Conservation (phyloP, 2,888 invertebrate genomes). For the Blastobasis lacticolella region DNA sequence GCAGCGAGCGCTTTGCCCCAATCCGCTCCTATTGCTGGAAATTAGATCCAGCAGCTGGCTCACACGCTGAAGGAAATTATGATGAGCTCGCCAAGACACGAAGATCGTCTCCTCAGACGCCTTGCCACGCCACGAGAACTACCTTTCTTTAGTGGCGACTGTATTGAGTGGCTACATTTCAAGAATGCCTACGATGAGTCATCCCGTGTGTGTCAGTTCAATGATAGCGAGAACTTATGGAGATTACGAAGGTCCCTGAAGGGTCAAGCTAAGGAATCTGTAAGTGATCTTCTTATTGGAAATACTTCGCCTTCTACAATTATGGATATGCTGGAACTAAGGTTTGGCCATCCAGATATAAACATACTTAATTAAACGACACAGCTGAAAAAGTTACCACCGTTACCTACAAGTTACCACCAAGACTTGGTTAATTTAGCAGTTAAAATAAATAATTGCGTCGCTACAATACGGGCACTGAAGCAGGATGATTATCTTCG, state of each 20-base stretch:
- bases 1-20: not conserved
- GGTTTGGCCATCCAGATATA: constrained; percentile 8
- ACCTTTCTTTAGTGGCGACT: constrained; percentile 11
- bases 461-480: constrained; percentile 3
- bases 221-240: constrained; percentile 13
- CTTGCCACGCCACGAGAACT: constrained; percentile 11
- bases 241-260: constrained; percentile 12
- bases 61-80: constrained; percentile 9
- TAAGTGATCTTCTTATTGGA: constrained; percentile 13
- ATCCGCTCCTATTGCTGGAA: not conserved
- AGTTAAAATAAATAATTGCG: constrained; percentile 5
- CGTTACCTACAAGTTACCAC: constrained; percentile 7
- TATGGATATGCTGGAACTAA: constrained; percentile 8
- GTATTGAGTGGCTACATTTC: constrained; percentile 14
- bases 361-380: constrained; percentile 6
- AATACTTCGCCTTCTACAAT: constrained; percentile 9
- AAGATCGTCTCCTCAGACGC: constrained; percentile 5
- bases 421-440: constrained; percentile 2
- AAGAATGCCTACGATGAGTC: constrained; percentile 9
- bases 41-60: constrained; percentile 4
- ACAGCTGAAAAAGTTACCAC: constrained; percentile 8
- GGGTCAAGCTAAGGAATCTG: constrained; percentile 17
- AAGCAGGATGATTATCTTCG: constrained; percentile 4
- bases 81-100: not conserved
- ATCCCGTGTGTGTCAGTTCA: constrained; percentile 7